These are phyloP conservation scores for Drosophila quadrilineata DNA, from an alignment of 1,140 invertebrate species.

Conservation along the genomic window DNA sequence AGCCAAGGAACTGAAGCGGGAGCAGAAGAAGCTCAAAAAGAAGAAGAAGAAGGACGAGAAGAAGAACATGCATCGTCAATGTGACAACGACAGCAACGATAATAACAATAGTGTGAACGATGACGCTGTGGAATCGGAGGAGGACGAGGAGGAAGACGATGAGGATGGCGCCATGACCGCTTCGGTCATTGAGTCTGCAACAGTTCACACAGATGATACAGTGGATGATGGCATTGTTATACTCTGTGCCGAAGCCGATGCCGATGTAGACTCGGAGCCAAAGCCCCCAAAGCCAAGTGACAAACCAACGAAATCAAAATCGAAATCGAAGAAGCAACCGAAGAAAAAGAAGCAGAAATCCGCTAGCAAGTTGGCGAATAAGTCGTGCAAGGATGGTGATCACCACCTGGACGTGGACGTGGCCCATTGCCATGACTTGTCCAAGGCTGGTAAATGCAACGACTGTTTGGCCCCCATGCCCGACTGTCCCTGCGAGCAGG, in stretches of 20 bases:
- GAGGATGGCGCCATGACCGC: constrained; percentile 4
- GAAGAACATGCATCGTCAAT: constrained; percentile 80
- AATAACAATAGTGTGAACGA: constrained; percentile 34
- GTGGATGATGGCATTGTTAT: constrained; percentile 59
- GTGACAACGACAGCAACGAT: constrained; percentile 33
- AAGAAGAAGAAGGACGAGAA: constrained; percentile 91
- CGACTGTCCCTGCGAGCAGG: constrained; percentile 81
- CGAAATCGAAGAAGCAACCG: constrained; percentile 75
- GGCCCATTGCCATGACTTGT: constrained; percentile 31
- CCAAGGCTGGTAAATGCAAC: constrained; percentile 49
- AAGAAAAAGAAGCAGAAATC: constrained; percentile 71
- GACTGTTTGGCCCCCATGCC: constrained; percentile 57
- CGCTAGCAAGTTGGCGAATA: constrained; percentile 32
- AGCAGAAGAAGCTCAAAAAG: constrained; percentile 93
- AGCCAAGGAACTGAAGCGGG: constrained; percentile 90
- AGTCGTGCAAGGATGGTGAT: constrained; percentile 18
- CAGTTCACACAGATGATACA: constrained; percentile 28
- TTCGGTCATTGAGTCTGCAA: constrained; percentile 8
- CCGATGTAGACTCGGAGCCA: constrained; percentile 17
- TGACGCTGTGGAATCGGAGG: constrained; percentile 46
- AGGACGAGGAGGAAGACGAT: constrained; percentile 45
- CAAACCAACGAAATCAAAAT: constrained; percentile 68
- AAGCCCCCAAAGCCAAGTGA: constrained; percentile 21
- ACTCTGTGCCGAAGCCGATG: constrained; percentile 23
- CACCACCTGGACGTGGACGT: constrained; percentile 38